Conservation (phyloP, 2,113 vertebrate genomes). For the Ameiurus melas region DNA sequence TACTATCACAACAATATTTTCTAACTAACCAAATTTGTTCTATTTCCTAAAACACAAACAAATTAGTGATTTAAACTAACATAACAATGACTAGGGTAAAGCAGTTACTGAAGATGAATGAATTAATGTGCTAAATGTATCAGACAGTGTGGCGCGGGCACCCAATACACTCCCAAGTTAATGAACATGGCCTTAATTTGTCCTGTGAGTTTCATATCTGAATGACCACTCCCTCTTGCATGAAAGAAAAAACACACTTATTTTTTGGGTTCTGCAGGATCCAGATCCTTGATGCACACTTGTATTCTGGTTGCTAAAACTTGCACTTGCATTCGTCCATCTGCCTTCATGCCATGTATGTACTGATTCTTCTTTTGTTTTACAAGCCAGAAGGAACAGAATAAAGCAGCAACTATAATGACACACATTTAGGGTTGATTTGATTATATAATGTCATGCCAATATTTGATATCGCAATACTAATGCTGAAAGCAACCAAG, state of each 20-base stretch:
- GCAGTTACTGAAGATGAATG: not conserved
- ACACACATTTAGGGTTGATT: not conserved
- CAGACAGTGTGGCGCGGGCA: not conserved
- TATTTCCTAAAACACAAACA: not conserved
- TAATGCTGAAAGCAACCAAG: constrained; percentile 2
- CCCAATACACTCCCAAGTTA: not conserved
- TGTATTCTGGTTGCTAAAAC: not conserved
- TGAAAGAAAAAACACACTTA: not conserved
- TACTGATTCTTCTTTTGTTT: not conserved
- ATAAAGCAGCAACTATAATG: not conserved
- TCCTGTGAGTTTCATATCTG: not conserved
- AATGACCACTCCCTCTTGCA: not conserved
- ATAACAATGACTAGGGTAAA: not conserved
- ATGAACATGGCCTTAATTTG: not conserved
- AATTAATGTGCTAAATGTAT: not conserved
- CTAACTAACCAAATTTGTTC: not conserved
- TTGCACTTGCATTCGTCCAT: not conserved
- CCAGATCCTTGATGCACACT: not conserved
- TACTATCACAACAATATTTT: too few species aligned
- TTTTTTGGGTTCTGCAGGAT: not conserved
- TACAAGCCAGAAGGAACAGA: not conserved
- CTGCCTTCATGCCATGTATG: not conserved
- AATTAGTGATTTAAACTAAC: not conserved
- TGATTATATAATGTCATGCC: constrained; percentile 6
- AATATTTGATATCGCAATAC: not conserved